These are phyloP conservation scores for Timema cristinae DNA, from an alignment of 2,888 invertebrate genomes.

Conservation along the genomic window DNA sequence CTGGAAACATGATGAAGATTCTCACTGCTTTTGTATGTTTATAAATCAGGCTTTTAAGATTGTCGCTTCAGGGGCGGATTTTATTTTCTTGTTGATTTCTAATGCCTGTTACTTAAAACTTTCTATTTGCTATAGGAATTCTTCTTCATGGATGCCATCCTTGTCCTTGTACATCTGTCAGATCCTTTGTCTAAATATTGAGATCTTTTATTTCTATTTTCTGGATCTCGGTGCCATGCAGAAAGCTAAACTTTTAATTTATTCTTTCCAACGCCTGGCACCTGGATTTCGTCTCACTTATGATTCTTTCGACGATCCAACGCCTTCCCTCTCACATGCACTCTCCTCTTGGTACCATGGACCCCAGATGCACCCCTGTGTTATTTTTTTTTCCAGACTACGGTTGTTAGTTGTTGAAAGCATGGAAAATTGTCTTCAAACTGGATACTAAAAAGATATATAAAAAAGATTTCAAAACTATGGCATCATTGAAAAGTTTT, in stretches of 20 bases:
- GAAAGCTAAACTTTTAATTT: slow-evolving; percentile 6
- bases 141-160: slow-evolving; percentile 1
- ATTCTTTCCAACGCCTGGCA: not conserved
- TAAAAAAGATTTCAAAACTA: too few relatives aligned
- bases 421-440: too few relatives aligned
- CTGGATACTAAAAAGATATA: too few relatives aligned
- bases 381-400: too few relatives aligned
- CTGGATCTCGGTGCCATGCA: slow-evolving; percentile 5
- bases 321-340: too few relatives aligned
- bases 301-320: not conserved
- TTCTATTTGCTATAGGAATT: slow-evolving; percentile 2
- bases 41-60: slow-evolving; percentile 5
- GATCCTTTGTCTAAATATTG: not conserved
- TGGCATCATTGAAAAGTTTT: too few relatives aligned
- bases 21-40: not conserved
- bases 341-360: too few relatives aligned
- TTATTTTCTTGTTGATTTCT: not conserved
- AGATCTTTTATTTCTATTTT: not conserved
- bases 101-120: slow-evolving; percentile 10
- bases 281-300: not conserved
- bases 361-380: too few relatives aligned
- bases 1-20: not conserved
- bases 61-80: not conserved
- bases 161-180: not conserved
- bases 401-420: too few relatives aligned